These are phyloP conservation scores for Sesamia nonagrioides DNA, from an alignment of 1,140 invertebrate species.

Conservation along the genomic window DNA sequence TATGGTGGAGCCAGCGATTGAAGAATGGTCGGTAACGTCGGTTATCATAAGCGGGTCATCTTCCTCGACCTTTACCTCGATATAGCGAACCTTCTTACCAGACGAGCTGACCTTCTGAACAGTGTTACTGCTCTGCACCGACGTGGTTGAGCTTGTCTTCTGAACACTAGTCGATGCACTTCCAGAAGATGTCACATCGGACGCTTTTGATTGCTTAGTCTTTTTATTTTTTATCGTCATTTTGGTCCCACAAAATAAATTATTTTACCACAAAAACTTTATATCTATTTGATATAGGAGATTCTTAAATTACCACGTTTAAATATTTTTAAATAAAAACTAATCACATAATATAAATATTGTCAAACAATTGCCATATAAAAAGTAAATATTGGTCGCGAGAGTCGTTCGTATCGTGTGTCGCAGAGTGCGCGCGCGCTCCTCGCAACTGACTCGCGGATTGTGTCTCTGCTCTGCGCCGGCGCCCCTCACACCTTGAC, in stretches of 20 bases:
- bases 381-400: slow-evolving; percentile 74
- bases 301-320: slow-evolving; percentile 78
- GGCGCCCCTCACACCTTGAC: slow-evolving; percentile 75
- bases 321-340: slow-evolving; percentile 74
- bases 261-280: slow-evolving; percentile 60
- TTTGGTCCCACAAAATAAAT: slow-evolving; percentile 73
- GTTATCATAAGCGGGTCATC: slow-evolving; percentile 87
- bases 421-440: slow-evolving; percentile 79
- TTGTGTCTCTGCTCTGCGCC: slow-evolving; percentile 63
- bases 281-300: slow-evolving; percentile 67
- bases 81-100: slow-evolving; percentile 86
- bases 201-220: slow-evolving; percentile 82
- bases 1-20: slow-evolving; percentile 83
- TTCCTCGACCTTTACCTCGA: slow-evolving; percentile 87
- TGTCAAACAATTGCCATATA: slow-evolving; percentile 80
- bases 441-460: slow-evolving; percentile 79
- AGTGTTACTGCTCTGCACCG: slow-evolving; percentile 79
- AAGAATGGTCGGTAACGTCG: slow-evolving; percentile 84
- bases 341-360: slow-evolving; percentile 76
- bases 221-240: slow-evolving; percentile 88
- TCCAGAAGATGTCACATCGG: slow-evolving; percentile 77
- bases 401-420: slow-evolving; percentile 85
- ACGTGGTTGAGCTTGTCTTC: slow-evolving; percentile 78
- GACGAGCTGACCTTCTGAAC: slow-evolving; percentile 83
- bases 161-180: slow-evolving; percentile 83